Percentiles rank a stretch among this genome's conserved stretches.
These are phyloP conservation scores for Scalopus aquaticus DNA, from an alignment of 2,113 vertebrate genomes.

Conservation along the genomic window DNA sequence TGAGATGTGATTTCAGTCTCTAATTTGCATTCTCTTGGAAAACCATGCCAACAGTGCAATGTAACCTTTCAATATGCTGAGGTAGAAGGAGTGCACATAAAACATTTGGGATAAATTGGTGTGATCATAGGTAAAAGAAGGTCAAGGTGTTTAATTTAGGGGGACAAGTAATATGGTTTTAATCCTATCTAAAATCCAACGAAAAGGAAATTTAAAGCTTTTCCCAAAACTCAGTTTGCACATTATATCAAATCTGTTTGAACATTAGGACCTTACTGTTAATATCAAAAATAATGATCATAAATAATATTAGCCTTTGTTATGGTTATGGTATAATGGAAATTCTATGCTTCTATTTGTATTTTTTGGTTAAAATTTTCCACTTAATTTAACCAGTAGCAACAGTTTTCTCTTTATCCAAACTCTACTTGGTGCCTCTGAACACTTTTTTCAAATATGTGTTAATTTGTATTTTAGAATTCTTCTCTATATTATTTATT, in stretches of 20 bases:
- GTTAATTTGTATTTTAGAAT: background rate
- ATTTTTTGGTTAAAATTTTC: background rate
- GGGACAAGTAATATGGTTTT: background rate
- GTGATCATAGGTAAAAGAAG: background rate
- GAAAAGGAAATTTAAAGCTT: background rate
- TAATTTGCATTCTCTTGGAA: background rate
- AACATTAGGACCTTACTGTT: background rate
- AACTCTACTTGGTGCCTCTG: background rate
- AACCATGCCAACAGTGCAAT: background rate
- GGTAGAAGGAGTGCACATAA: accelerated
- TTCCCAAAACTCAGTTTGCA: background rate
- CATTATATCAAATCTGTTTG: background rate
- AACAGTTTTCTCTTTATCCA: background rate
- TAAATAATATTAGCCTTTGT: background rate
- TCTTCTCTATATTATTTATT: background rate
- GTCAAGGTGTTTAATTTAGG: background rate
- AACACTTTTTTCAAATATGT: background rate
- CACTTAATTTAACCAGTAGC: background rate
- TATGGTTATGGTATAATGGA: background rate
- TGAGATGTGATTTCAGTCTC: background rate
- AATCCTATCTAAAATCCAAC: background rate
- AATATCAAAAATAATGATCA: background rate
- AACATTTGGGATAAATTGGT: background rate
- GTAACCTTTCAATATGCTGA: background rate
- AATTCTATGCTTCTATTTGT: background rate